Evolutionary conservation across 1,140 invertebrate species (phyloP).

Genomic region (Drosophila miranda): DNA sequence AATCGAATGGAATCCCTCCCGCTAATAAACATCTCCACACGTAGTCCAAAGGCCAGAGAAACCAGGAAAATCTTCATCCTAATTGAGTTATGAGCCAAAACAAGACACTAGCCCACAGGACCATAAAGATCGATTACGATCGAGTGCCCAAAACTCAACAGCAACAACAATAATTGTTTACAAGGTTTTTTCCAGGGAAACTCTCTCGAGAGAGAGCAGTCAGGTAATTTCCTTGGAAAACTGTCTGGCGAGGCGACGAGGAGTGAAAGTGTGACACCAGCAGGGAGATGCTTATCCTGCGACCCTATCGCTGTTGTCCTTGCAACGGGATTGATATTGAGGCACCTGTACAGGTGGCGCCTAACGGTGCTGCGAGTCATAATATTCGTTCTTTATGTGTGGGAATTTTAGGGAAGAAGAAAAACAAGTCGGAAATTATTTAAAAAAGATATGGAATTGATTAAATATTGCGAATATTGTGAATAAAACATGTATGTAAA

Average conservation of each 20-base stretch:
- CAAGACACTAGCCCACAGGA: conserved; percentile 35
- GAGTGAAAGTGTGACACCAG: conserved; percentile 64
- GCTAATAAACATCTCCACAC: conserved; percentile 62
- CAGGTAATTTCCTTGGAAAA: conserved; percentile 54
- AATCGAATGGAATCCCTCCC: background rate
- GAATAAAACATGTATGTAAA: too few species aligned
- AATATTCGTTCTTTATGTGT: conserved; percentile 11
- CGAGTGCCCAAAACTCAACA: conserved; percentile 4
- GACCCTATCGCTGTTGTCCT: conserved; percentile 10
- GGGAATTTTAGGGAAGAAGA: background rate
- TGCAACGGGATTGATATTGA: conserved; percentile 8
- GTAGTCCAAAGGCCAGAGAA: conserved; percentile 13
- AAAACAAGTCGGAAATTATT: too few species aligned
- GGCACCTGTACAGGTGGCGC: conserved; percentile 31
- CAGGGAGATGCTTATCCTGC: conserved; percentile 31
- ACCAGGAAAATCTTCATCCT: conserved; percentile 38
- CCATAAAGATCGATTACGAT: conserved; percentile 68
- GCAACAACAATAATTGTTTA: conserved; percentile 47
- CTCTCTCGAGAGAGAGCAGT: conserved; percentile 4
- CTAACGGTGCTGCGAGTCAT: conserved; percentile 29
- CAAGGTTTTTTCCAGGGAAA: conserved; percentile 46
- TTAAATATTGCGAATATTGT: too few species aligned
- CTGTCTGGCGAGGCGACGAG: conserved; percentile 11
- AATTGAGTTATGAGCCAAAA: conserved; percentile 77
- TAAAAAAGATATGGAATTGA: too few species aligned